Evolutionary conservation across 2,113 vertebrate species (phyloP).

Genomic region (Oostethus manadensis): DNA sequence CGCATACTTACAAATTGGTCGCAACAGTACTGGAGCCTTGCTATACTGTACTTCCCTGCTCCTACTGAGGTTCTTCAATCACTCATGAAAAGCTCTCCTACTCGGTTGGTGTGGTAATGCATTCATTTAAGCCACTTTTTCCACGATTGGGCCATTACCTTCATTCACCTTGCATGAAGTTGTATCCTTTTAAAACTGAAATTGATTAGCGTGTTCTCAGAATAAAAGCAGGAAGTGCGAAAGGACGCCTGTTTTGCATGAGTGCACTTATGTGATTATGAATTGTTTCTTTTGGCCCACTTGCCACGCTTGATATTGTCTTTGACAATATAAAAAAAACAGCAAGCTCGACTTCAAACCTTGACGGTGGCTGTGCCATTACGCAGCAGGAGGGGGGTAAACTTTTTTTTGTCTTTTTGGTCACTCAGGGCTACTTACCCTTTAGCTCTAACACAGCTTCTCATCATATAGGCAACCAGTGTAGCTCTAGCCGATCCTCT

Average conservation of each 20-base stretch:
- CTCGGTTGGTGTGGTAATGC: not conserved
- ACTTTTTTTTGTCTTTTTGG: too few relatives aligned
- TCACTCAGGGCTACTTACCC: too few relatives aligned
- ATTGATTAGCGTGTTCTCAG: conserved; percentile 20
- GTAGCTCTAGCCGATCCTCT: too few relatives aligned
- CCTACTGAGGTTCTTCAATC: conserved; percentile 24
- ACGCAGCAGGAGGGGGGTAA: not conserved
- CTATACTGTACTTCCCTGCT: conserved; percentile 32
- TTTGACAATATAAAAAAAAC: conserved; percentile 7
- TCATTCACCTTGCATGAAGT: conserved; percentile 30
- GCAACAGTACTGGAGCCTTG: conserved; percentile 8
- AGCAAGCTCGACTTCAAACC: not conserved
- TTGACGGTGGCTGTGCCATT: too few relatives aligned
- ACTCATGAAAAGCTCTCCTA: conserved; percentile 25
- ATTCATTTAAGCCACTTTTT: conserved; percentile 15
- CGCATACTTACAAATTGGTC: too few relatives aligned
- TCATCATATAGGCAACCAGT: too few relatives aligned
- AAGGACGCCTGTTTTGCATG: not conserved
- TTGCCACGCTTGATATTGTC: not conserved
- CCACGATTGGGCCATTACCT: conserved; percentile 22
- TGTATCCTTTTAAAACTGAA: conserved; percentile 7
- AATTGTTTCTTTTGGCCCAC: not conserved
- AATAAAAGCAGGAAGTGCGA: conserved; percentile 13
- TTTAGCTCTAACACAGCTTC: too few relatives aligned
- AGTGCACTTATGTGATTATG: not conserved